Conservation (phyloP, 1,140 invertebrate genomes). For the Phocides pigmalion region DNA sequence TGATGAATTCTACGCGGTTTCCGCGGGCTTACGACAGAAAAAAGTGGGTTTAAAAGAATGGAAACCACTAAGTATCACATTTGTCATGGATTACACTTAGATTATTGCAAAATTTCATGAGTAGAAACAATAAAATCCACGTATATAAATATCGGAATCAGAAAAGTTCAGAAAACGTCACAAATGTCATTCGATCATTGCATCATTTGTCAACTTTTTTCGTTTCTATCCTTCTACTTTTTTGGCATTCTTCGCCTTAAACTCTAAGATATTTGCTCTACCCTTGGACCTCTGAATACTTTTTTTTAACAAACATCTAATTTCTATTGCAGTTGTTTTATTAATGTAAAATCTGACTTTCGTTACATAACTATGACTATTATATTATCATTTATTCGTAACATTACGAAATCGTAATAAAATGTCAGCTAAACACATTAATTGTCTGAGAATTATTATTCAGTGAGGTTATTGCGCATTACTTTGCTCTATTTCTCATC, state of each 20-base stretch:
- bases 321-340: too few relatives aligned
- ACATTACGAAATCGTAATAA: too few relatives aligned
- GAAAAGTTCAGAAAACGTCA: conserved; percentile 62
- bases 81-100: conserved; percentile 54
- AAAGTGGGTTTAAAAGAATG: conserved; percentile 36
- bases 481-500: too few relatives aligned
- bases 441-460: too few relatives aligned
- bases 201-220: conserved; percentile 34
- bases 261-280: neutral
- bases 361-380: too few relatives aligned
- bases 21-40: neutral
- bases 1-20: conserved; percentile 45
- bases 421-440: too few relatives aligned
- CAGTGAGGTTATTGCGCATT: too few relatives aligned
- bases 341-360: too few relatives aligned
- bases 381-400: too few relatives aligned
- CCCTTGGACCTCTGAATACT: too few relatives aligned
- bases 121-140: conserved; percentile 67
- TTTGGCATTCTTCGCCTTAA: conserved; percentile 4
- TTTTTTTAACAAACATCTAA: too few relatives aligned
- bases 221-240: neutral
- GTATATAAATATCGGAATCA: conserved; percentile 45
- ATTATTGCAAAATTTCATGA: conserved; percentile 58
- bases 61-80: conserved; percentile 62
- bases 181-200: conserved; percentile 47